Evolutionary conservation across 1,140 invertebrate species (phyloP).

Genomic region (Cherax quadricarinatus): DNA sequence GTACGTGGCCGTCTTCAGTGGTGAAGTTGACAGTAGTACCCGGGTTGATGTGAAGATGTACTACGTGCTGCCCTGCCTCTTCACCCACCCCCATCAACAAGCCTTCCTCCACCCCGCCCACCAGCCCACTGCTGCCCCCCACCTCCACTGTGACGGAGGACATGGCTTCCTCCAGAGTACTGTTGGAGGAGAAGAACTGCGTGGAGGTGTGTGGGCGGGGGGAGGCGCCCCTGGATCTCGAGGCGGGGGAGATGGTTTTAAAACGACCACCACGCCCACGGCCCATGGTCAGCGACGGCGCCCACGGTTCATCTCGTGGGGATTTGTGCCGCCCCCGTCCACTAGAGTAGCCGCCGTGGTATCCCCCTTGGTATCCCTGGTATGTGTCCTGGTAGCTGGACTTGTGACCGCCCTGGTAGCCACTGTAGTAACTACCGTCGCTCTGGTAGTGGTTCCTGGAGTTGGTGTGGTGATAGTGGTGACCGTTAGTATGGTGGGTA

Average conservation of each 20-base stretch:
- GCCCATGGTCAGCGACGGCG: conserved; percentile 26
- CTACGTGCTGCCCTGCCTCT: conserved; percentile 54
- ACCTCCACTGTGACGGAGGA: conserved; percentile 55
- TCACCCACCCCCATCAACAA: background rate
- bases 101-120: conserved; percentile 17
- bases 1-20: conserved; percentile 57
- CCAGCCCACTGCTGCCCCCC: conserved; percentile 34
- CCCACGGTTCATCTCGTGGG: conserved; percentile 42
- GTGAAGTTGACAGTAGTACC: conserved; percentile 62
- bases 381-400: conserved; percentile 31
- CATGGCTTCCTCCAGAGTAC: background rate
- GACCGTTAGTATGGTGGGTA: conserved; percentile 16
- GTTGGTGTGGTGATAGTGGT: conserved; percentile 24
- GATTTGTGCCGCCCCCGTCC: conserved; percentile 11
- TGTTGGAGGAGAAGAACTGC: conserved; percentile 8
- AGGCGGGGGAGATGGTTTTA: conserved; percentile 44
- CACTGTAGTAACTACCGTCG: conserved; percentile 23
- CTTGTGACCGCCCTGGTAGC: conserved; percentile 21
- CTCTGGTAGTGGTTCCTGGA: conserved; percentile 21
- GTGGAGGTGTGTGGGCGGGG: conserved; percentile 26
- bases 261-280: conserved; percentile 28
- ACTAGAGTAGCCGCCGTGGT: conserved; percentile 47
- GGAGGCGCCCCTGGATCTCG: conserved; percentile 36
- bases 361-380: conserved; percentile 50
- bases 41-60: conserved; percentile 58